Base-by-base conservation (phyloP, 37 sponge, comb jelly and placozoan species). In the Halisarca cf. caerulea region DNA sequence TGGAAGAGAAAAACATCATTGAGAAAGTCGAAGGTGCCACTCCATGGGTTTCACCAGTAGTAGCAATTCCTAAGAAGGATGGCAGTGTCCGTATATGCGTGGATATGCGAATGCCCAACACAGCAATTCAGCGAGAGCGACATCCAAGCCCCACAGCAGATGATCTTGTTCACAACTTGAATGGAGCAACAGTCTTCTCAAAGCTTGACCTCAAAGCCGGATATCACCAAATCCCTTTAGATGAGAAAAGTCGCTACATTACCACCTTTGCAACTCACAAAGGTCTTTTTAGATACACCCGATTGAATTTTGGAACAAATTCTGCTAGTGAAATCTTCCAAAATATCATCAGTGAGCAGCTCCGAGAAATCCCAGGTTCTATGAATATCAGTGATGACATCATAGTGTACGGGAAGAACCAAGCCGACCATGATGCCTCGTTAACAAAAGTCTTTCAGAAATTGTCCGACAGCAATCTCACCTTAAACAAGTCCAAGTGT, bases 21-120 rank as follows among this genome's bases (percentile, higher is more conserved):
- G 78, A 82, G 62, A 81, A 81, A 28, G 88, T 82, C 6, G 61
- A 82, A 42, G 87, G 87, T 35, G 81, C 87, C 1, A 86, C 84
- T 35, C 84, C 81, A 23, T 89, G 89, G 89, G 81, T 89, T 20
- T 84, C 85, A 18, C 85, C 89, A 15, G 58, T 89, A 15, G 89
- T 88, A 8, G 34, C 83, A 20, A 84, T 66, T n/a, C 89, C 89
- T 4, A 88, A 83, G 71, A 78, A 78, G 78, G 83, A 79, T 44
- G 89, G 84, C 9, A 79, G 55, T 8, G 79, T 82, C 0, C 84
- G 84, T 20, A 0, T 84, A 4, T 85, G 82, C 43, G 82, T 89
- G 23, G 85, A 89, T 39, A 84, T 89, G 90, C 40, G 90, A 21
- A 68, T 25, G 82, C 37, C 90, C 41, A 89, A 85, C 82, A 64